Evolutionary conservation across 1,140 invertebrate genomes (phyloP), one percentile per base, ranked within the genome.

Genomic region (Ceratina japonica): DNA sequence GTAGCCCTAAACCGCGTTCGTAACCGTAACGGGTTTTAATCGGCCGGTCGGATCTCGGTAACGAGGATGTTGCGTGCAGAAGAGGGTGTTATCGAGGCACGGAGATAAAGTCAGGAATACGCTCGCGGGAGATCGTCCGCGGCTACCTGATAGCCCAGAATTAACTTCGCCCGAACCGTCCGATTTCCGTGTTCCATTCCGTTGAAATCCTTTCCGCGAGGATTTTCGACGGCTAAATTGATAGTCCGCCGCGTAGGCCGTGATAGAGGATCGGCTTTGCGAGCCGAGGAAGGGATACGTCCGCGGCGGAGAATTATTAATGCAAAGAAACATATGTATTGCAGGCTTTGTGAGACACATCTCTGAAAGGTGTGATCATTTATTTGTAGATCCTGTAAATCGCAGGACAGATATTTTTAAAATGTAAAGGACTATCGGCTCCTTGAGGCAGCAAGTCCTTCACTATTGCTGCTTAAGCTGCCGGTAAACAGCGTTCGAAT

Each of bases 31-130:
- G 65, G 49, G 63, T 70, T 64, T 54, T 52, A 79, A 79, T 83
- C 82, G 83, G 13, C 52, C 24, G 44, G 22, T 31, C 15, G 65
- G 51, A 84, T 84, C 82, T 84, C 49, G 79, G 15, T 84, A 84
- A 84, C 83, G 83, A 80, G 59, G 61, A 58, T 58, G 62, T 84
- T 80, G 83, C 83, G 72, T 66, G 72, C 54, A 80, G 49, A 15
- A 20, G 56, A 54, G 56, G 24, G 52, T 73, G 75, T 66, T 80
- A 83, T 80, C 83, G 65, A 72, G 72, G 71, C 63, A 16, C 0
- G 37, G 10, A 44, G 37, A 44, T 44, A 44, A 44, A 44, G 37
- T 44, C 37, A 44, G 37, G 62, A 63, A 76, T 66, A 31, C 20
- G 52, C 69, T 63, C 20, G 61, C 56, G 49, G 27, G 64, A 81